Evolutionary conservation across 53 echinoderm and acorn worm species (phyloP).

Genomic region (Echinometra lucunter): DNA sequence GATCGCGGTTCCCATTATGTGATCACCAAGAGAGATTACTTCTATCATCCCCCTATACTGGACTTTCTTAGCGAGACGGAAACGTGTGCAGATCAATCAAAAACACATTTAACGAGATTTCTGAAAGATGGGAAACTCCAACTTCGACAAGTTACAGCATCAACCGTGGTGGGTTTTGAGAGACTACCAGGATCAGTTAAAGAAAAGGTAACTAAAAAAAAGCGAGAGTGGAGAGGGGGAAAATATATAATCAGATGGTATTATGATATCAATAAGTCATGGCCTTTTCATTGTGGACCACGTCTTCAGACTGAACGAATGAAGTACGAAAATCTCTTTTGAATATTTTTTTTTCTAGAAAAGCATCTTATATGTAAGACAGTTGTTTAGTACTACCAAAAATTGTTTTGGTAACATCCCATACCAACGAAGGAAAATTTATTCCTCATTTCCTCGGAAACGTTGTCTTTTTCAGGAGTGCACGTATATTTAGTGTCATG

Average conservation of each 20-base stretch:
- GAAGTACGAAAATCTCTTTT: too few species aligned
- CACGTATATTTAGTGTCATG: too few species aligned
- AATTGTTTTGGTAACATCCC: too few species aligned
- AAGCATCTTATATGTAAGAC: too few species aligned
- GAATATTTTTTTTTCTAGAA: too few species aligned
- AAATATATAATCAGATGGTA: neutral
- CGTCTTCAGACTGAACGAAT: neutral
- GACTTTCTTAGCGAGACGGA: constrained; percentile 10
- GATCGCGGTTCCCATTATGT: neutral
- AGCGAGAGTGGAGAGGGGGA: neutral
- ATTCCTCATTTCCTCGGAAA: too few species aligned
- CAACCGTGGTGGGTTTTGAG: constrained; percentile 45
- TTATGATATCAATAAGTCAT: too few species aligned
- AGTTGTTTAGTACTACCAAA: too few species aligned
- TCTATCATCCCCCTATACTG: constrained; percentile 4
- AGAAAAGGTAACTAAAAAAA: neutral
- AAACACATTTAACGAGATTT: neutral
- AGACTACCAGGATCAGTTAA: constrained; percentile 21
- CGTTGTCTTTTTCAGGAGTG: too few species aligned
- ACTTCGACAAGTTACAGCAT: constrained; percentile 24
- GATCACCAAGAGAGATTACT: neutral
- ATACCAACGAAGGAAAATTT: too few species aligned
- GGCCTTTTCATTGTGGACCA: neutral
- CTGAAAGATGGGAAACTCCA: constrained; percentile 38
- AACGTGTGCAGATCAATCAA: neutral